Conservation (phyloP, 2,888 invertebrate genomes). For the Cantharis rufa region DNA sequence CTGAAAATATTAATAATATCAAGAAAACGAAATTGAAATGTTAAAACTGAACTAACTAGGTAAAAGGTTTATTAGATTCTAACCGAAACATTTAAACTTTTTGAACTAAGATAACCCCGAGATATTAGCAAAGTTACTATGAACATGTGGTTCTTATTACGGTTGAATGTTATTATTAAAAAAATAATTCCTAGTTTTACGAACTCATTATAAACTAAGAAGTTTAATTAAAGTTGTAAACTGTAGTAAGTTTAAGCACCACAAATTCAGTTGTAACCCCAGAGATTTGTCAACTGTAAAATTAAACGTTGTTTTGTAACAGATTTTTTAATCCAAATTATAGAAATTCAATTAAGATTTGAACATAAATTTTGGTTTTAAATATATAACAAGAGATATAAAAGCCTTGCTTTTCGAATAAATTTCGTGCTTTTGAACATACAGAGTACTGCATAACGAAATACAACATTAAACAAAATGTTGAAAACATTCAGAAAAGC, state of each 20-base stretch:
- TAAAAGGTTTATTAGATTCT: too few relatives aligned
- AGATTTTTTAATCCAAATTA: background rate
- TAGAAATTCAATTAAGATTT: background rate
- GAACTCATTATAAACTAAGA: background rate
- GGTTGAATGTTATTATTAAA: background rate
- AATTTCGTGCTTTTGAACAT: too few relatives aligned
- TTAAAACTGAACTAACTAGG: background rate
- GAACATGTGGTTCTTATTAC: background rate
- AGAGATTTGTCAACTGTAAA: background rate
- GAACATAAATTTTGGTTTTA: too few relatives aligned
- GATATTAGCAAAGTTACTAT: background rate
- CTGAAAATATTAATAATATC: constrained; percentile 58
- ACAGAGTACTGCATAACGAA: too few relatives aligned
- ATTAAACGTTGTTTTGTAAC: background rate
- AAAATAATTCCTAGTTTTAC: background rate
- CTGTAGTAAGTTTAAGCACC: background rate
- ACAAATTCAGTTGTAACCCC: background rate
- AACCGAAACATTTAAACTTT: background rate
- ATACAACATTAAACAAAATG: too few relatives aligned
- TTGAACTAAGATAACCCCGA: background rate
- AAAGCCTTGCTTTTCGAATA: too few relatives aligned
- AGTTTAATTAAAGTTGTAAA: background rate
- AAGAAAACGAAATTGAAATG: background rate
- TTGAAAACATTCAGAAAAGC: too few relatives aligned
- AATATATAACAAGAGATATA: too few relatives aligned